phyloP scores from a whole-genome alignment of 2,888 invertebrate species.

The Teleogryllus oceanicus region DNA sequence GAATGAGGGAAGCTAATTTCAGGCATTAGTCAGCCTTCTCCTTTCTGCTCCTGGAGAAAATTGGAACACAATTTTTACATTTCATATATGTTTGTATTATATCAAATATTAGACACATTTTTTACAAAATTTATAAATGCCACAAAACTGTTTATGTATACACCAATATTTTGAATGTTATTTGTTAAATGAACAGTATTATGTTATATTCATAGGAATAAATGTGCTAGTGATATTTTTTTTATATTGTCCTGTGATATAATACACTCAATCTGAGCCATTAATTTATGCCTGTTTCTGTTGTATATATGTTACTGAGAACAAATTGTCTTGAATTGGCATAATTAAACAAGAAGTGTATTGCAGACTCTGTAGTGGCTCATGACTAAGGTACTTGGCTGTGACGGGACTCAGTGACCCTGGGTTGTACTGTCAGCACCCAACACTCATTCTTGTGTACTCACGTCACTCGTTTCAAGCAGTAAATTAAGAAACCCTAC shows the following conservation, averaged over 20 bases:
- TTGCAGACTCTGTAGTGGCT: background rate
- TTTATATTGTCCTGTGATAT: conserved; percentile 9
- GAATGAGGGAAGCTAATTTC: conserved; percentile 1
- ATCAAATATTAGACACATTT: conserved; percentile 18
- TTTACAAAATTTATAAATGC: conserved; percentile 18
- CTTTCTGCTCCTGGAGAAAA: conserved; percentile 18
- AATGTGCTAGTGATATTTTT: conserved; percentile 1
- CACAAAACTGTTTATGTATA: conserved; percentile 18
- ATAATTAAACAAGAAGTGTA: background rate
- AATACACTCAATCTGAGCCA: conserved; percentile 9
- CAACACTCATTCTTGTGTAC: conserved; percentile 18
- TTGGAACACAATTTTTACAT: conserved; percentile 12
- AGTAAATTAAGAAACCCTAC: conserved; percentile 22
- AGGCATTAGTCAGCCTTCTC: background rate
- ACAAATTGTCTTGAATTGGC: conserved; percentile 2
- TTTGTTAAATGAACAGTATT: conserved; percentile 18
- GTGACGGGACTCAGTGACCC: conserved; percentile 22
- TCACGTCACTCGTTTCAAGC: conserved; percentile 9
- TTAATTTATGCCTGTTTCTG: background rate
- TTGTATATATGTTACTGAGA: conserved; percentile 7
- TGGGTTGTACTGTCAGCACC: conserved; percentile 25
- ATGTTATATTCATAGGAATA: conserved; percentile 18
- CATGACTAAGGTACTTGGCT: background rate
- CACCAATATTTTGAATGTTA: conserved; percentile 18
- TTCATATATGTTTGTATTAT: conserved; percentile 4